Evolutionary conservation across 2,113 vertebrate genomes (phyloP).

Genomic region (Acanthochromis polyacanthus): DNA sequence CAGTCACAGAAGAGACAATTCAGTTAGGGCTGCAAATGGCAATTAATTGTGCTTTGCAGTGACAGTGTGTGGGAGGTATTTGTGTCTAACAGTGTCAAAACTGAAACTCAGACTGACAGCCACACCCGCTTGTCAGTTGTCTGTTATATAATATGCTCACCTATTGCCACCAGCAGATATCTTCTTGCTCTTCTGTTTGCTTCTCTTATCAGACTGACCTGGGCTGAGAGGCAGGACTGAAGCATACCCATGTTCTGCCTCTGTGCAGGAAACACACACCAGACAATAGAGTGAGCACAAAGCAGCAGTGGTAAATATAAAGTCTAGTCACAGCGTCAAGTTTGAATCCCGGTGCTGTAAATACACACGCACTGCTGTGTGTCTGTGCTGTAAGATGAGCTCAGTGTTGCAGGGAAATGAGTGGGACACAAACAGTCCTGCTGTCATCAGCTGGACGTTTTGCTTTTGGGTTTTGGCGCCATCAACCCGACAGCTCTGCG

Average conservation of each 20-base stretch:
- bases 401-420: background rate
- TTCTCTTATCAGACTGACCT: conserved; percentile 76
- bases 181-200: conserved; percentile 84
- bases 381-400: background rate
- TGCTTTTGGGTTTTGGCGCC: conserved; percentile 82
- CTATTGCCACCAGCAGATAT: conserved; percentile 82
- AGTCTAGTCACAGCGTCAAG: background rate
- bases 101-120: conserved; percentile 10
- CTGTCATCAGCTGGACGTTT: conserved; percentile 55
- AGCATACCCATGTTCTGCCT: conserved; percentile 95
- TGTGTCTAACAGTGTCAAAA: conserved; percentile 18
- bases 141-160: conserved; percentile 71
- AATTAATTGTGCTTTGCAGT: background rate
- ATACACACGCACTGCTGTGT: background rate
- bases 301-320: background rate
- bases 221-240: conserved; percentile 85
- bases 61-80: too few relatives aligned
- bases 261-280: conserved; percentile 69
- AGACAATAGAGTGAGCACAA: background rate
- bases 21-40: background rate
- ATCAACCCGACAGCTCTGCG: conserved; percentile 42
- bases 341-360: background rate
- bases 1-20: background rate
- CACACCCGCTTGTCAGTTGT: conserved; percentile 60
- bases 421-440: background rate